A percentile compares a stretch with the other conserved stretches of the same genome.
These are phyloP conservation scores for Neotoma lepida DNA, from an alignment of 2,113 vertebrate species.

Conservation along the genomic window DNA sequence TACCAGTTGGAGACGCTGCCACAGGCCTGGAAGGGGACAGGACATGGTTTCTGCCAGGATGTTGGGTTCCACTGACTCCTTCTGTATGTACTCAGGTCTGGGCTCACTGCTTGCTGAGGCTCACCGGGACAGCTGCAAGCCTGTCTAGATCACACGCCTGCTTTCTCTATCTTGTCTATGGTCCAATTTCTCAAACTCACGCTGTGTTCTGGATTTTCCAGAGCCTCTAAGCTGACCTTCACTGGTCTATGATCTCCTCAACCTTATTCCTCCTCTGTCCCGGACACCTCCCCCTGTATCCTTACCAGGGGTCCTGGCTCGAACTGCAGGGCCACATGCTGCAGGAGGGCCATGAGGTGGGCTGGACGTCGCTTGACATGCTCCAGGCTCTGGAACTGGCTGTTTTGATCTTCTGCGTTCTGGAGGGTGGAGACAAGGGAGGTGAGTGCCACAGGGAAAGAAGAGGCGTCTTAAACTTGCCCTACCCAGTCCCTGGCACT, in stretches of 20 bases:
- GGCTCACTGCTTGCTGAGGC: not conserved
- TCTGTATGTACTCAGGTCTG: fast-evolving
- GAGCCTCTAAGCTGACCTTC: not conserved
- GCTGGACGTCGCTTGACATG: slow-evolving; percentile 87
- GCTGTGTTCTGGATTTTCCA: not conserved
- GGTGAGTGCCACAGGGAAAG: not conserved
- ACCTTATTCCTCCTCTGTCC: not conserved
- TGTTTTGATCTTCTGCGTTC: slow-evolving; percentile 87
- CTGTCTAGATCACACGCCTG: not conserved
- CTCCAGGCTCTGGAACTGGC: slow-evolving; percentile 89
- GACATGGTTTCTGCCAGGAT: not conserved
- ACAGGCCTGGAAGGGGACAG: not conserved
- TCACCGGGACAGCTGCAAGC: too few species aligned
- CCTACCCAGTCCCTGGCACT: not conserved
- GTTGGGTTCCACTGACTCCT: not conserved
- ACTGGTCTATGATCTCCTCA: not conserved
- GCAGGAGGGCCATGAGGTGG: slow-evolving; percentile 92
- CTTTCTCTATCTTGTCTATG: not conserved
- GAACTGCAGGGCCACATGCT: slow-evolving; percentile 94
- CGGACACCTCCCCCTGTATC: not conserved
- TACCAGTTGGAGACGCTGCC: not conserved
- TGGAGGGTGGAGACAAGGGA: slow-evolving; percentile 59
- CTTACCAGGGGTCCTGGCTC: slow-evolving; percentile 91
- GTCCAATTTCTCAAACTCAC: not conserved
- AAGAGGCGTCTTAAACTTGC: not conserved